These are phyloP conservation scores for Sphinx pinastri DNA, from an alignment of 2,888 invertebrate genomes.

Conservation along the genomic window DNA sequence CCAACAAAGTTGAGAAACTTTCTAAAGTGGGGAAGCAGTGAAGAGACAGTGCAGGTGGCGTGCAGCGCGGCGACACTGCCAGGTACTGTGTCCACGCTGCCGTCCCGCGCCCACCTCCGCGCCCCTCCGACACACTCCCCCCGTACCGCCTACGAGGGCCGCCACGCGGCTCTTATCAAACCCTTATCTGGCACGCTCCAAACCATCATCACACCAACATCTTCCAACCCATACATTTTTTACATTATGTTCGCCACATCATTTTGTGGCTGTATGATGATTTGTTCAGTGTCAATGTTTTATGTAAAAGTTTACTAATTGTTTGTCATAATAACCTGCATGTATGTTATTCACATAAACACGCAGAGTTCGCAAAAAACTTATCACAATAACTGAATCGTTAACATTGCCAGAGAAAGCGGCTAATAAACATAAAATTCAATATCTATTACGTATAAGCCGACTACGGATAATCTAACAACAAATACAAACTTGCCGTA, in stretches of 20 bases:
- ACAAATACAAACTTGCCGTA: conserved; percentile 55
- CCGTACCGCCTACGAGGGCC: conserved; percentile 50
- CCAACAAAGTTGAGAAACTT: conserved; percentile 62
- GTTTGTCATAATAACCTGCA: neutral
- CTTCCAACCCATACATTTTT: neutral
- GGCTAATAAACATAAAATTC: neutral
- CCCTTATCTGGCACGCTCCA: conserved; percentile 23
- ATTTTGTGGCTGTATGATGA: conserved; percentile 6
- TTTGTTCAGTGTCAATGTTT: neutral
- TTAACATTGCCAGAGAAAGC: neutral
- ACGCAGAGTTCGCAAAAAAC: neutral
- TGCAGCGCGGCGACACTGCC: conserved; percentile 68
- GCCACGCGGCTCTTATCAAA: conserved; percentile 59
- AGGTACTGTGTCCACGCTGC: conserved; percentile 70
- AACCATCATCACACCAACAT: conserved; percentile 19
- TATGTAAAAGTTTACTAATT: neutral
- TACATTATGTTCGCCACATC: neutral
- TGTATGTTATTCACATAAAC: neutral
- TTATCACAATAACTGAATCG: neutral
- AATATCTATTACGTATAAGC: neutral
- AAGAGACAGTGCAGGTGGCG: conserved; percentile 61
- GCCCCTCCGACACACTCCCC: conserved; percentile 39
- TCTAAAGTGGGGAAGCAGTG: conserved; percentile 65
- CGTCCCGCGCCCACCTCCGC: conserved; percentile 47
- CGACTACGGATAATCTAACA: conserved; percentile 35